Base-by-base conservation (phyloP, 2,888 invertebrate species). In the Leptinotarsa peninsularis region DNA sequence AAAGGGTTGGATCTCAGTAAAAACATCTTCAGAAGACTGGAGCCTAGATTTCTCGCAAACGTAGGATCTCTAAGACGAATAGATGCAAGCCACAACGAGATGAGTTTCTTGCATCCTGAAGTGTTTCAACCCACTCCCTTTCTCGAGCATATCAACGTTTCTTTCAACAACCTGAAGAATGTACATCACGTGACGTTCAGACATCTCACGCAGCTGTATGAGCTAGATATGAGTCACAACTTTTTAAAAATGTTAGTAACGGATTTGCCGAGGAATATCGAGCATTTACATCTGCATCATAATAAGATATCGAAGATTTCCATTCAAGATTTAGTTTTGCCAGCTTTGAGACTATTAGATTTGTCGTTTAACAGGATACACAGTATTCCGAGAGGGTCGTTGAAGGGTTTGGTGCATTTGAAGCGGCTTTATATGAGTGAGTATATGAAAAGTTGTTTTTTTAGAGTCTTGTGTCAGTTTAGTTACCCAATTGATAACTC, bases 1-100 rank as follows among this genome's bases (percentile, higher is more conserved):
- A 96, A 96, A 89, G 96, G 96, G 1, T 88, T 97, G 74, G 96
- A 96, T 88, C 88, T 96, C 54, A 93, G 95, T 0, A 90, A 91
- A 75, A 96, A 96, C 85, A 92, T 92, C 78, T 93, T 95, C 81
- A 91, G 92, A 76, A 91, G 92, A 23, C 86, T 96, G 21, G 94
- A 94, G 83, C 92, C 94, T 0, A 91, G 92, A 73, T 88, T 95
- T n/a, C 86, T 96, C 54, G 91, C 91, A 14, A 95, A 95, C 80
- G 87, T 95, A 70, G 95, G 95, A 21, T 94, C 93, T 0, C 87
- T 96, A 67, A 89, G 96, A 76, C 91, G 94, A 77, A 89, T 96
- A 17, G 95, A 96, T 88, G 87, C 96, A 23, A 94, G 94, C 84
- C 91, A 91, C 73, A 96, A 96, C 84, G 91, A 92, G 43, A 87